These are phyloP conservation scores for Acronicta leporina DNA, from an alignment of 2,888 invertebrate genomes.

Conservation along the genomic window DNA sequence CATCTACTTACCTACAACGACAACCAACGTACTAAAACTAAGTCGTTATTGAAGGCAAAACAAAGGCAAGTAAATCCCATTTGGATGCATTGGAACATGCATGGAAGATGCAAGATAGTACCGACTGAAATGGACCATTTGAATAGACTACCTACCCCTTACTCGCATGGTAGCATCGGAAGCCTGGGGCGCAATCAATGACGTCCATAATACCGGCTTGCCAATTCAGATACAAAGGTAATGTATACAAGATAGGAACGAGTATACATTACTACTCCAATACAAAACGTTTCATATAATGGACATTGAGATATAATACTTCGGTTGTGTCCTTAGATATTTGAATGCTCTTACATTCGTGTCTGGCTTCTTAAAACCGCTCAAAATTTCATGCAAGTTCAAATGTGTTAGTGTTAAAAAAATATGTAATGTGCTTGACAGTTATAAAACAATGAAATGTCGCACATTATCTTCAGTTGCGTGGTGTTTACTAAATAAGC, in stretches of 20 bases:
- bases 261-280: constrained; percentile 13
- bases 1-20: background rate
- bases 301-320: constrained; percentile 13
- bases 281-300: constrained; percentile 5
- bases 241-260: constrained; percentile 29
- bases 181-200: constrained; percentile 62
- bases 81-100: constrained; percentile 40
- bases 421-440: too few species aligned
- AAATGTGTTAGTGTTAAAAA: too few species aligned
- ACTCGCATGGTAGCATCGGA: constrained; percentile 47
- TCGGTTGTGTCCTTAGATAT: constrained; percentile 8
- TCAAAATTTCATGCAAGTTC: constrained; percentile 7
- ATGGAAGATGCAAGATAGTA: constrained; percentile 41
- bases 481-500: too few species aligned
- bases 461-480: background rate
- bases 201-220: constrained; percentile 49
- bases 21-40: constrained; percentile 5
- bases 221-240: constrained; percentile 52
- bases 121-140: constrained; percentile 51
- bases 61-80: constrained; percentile 24
- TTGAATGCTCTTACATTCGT: constrained; percentile 10
- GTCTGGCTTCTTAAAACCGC: constrained; percentile 3
- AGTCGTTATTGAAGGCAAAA: constrained; percentile 27
- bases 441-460: background rate
- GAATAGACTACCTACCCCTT: constrained; percentile 56